These are phyloP conservation scores for Noctua comes DNA, from an alignment of 2,888 invertebrate genomes.

Conservation along the genomic window DNA sequence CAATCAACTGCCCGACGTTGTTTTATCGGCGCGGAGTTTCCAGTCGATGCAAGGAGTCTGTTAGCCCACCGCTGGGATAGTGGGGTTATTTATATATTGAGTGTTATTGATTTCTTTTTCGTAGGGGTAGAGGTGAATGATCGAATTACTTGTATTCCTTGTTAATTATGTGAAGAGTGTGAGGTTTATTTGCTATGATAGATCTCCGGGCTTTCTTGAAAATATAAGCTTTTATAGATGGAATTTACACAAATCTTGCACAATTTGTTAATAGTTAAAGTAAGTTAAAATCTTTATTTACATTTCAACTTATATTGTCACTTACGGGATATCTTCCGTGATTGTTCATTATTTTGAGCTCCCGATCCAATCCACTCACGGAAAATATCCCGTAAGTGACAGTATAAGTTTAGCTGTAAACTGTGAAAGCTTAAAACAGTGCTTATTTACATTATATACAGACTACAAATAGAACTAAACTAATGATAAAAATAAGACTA, in stretches of 20 bases:
- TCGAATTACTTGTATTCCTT: not conserved
- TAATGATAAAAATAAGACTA: too few relatives aligned
- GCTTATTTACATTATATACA: too few relatives aligned
- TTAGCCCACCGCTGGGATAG: conserved; percentile 26
- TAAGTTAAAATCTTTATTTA: too few relatives aligned
- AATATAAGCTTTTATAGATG: not conserved
- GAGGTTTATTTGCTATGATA: not conserved
- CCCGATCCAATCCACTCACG: too few relatives aligned
- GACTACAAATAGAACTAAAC: too few relatives aligned
- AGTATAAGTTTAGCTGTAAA: too few relatives aligned
- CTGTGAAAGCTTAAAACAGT: too few relatives aligned
- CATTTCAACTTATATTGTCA: too few relatives aligned
- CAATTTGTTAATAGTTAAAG: too few relatives aligned
- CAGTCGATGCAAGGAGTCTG: conserved; percentile 32
- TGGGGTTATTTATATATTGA: conserved; percentile 7
- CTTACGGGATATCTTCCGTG: too few relatives aligned
- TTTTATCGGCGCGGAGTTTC: conserved; percentile 49
- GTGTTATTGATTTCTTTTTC: not conserved
- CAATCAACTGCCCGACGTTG: conserved; percentile 52
- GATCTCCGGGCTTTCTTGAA: not conserved
- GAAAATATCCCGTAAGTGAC: too few relatives aligned
- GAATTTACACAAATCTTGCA: not conserved
- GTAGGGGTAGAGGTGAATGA: not conserved
- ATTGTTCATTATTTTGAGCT: too few relatives aligned
- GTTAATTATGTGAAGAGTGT: not conserved